Evolutionary conservation across 2,888 invertebrate species (phyloP).

Genomic region (Noctua comes): DNA sequence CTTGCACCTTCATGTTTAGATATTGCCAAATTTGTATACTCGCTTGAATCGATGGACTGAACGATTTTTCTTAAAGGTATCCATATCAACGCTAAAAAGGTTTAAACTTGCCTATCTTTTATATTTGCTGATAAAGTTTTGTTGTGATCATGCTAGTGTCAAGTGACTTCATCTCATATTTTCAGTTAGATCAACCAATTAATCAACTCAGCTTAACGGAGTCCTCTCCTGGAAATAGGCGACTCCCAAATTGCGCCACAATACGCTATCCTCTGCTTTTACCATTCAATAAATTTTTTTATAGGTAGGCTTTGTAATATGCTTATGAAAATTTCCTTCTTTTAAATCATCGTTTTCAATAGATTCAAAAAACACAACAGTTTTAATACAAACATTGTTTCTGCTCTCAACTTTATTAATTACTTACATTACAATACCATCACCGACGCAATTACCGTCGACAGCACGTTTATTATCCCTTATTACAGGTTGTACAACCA

Average conservation of each 20-base stretch:
- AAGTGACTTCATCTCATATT: neutral
- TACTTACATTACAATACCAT: conserved; percentile 36
- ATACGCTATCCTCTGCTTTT: neutral
- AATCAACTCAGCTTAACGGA: neutral
- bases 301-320: neutral
- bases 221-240: neutral
- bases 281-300: neutral
- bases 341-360: neutral
- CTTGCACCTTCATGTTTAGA: conserved; percentile 74
- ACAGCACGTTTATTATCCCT: conserved; percentile 39
- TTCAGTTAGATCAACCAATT: neutral
- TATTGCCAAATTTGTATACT: conserved; percentile 74
- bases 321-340: neutral
- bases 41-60: conserved; percentile 70
- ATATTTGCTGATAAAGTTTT: neutral
- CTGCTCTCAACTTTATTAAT: conserved; percentile 34
- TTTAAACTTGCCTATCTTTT: conserved; percentile 1
- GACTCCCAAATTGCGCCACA: neutral
- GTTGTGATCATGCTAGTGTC: neutral
- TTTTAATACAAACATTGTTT: conserved; percentile 5
- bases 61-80: conserved; percentile 72
- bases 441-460: conserved; percentile 44
- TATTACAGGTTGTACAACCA: conserved; percentile 49
- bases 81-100: neutral
- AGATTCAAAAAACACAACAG: neutral